phyloP scores from a whole-genome alignment of 2,888 invertebrate species.

The Andrena marginata region DNA sequence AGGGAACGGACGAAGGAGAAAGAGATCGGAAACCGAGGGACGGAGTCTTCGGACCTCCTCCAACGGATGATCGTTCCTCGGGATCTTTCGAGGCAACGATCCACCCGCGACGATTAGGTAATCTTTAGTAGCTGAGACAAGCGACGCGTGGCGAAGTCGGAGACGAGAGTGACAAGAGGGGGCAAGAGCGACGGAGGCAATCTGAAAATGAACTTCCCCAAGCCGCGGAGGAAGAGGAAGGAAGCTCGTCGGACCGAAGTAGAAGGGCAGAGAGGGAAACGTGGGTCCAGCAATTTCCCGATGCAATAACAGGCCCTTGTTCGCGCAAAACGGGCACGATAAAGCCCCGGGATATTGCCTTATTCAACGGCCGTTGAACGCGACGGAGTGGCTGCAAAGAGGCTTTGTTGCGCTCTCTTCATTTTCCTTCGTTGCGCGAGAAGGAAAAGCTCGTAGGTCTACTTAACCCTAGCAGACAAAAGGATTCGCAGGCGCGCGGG shows the following conservation, averaged over 20 bases:
- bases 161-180: not conserved
- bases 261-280: conserved; percentile 8
- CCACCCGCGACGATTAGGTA: conserved; percentile 14
- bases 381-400: conserved; percentile 63
- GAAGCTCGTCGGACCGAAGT: not conserved
- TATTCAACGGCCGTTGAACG: conserved; percentile 66
- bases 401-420: conserved; percentile 62
- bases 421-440: conserved; percentile 7
- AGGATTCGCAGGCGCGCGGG: not conserved
- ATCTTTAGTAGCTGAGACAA: conserved; percentile 10
- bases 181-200: not conserved
- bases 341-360: conserved; percentile 69
- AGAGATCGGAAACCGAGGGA: not conserved
- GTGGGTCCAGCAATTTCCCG: conserved; percentile 63
- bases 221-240: not conserved
- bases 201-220: conserved; percentile 17
- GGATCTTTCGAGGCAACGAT: not conserved
- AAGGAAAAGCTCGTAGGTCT: conserved; percentile 33
- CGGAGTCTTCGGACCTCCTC: not conserved
- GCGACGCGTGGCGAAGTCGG: conserved; percentile 22
- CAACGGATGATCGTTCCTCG: not conserved
- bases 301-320: conserved; percentile 68
- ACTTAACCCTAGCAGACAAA: conserved; percentile 28
- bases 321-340: conserved; percentile 62
- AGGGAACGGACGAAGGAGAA: not conserved